A percentile compares a stretch with the other conserved stretches of the same genome.
phyloP scores from a whole-genome alignment of 2,888 invertebrate genomes.

The Cremastinae sp. region DNA sequence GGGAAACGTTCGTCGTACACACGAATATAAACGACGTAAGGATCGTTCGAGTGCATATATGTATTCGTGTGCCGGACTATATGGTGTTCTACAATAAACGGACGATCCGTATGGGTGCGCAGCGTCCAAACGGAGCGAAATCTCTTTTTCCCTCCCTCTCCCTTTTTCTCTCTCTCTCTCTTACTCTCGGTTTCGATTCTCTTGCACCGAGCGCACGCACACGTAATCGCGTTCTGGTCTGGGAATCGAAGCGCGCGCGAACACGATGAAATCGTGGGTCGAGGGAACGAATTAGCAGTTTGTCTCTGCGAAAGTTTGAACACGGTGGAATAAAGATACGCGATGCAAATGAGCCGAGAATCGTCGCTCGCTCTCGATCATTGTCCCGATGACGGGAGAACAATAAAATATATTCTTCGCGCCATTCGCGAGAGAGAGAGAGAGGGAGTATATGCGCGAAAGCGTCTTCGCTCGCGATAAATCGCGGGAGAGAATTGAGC shows the following conservation, averaged over 20 bases:
- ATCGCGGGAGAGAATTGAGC: conserved; percentile 24
- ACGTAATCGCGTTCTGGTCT: conserved; percentile 17
- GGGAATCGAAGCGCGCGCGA: conserved; percentile 26
- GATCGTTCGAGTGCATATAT: conserved; percentile 28
- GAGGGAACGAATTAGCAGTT: conserved; percentile 39
- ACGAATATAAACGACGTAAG: conserved; percentile 12
- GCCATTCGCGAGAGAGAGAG: too few species aligned
- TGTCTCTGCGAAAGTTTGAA: conserved; percentile 36
- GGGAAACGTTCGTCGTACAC: conserved; percentile 35
- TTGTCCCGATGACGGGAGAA: too few species aligned
- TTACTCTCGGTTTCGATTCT: not conserved
- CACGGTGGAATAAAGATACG: not conserved
- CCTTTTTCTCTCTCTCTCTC: not conserved
- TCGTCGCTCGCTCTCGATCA: not conserved
- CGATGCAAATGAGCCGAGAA: conserved; percentile 17
- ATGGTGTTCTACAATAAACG: conserved; percentile 1
- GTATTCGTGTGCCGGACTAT: not conserved
- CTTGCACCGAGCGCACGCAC: not conserved
- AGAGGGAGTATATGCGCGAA: too few species aligned
- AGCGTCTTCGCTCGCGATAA: not conserved
- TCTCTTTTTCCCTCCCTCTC: not conserved
- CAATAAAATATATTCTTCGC: too few species aligned
- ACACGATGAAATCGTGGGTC: conserved; percentile 42
- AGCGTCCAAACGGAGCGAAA: not conserved
- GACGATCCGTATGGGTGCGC: conserved; percentile 31